Percentiles rank a stretch among this genome's conserved stretches.
Evolutionary conservation across 2,113 vertebrate genomes (phyloP).

Genomic region (Melanostigma gelatinosum): DNA sequence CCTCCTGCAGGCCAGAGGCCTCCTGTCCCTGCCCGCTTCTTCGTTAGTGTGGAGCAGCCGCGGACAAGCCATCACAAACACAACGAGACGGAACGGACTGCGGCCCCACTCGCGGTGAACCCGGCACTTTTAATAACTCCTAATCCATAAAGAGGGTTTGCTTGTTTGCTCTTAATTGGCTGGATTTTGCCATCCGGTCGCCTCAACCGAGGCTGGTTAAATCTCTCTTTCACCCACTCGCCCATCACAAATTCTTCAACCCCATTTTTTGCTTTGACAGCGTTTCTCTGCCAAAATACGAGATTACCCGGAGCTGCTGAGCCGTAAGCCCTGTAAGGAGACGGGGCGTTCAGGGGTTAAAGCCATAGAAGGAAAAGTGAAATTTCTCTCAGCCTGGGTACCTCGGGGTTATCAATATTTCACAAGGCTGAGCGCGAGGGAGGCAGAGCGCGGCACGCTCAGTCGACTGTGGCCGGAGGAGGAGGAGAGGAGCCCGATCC

Average conservation of each 20-base stretch:
- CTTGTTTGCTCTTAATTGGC: conserved; percentile 52
- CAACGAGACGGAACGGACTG: neutral
- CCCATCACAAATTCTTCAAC: conserved; percentile 33
- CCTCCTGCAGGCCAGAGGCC: conserved; percentile 56
- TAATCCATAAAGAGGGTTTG: conserved; percentile 59
- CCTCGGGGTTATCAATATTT: conserved; percentile 55
- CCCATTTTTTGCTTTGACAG: neutral
- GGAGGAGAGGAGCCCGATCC: neutral
- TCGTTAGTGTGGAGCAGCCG: conserved; percentile 17
- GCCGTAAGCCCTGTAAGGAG: neutral
- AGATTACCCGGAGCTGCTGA: conserved; percentile 33
- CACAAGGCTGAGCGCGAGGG: conserved; percentile 31
- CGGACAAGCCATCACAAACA: conserved; percentile 40
- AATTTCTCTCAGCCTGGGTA: neutral
- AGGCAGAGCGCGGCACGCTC: conserved; percentile 1
- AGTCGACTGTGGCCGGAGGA: neutral
- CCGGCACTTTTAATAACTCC: conserved; percentile 36
- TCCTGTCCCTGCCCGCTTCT: conserved; percentile 29
- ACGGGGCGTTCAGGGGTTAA: neutral
- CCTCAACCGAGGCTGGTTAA: conserved; percentile 3
- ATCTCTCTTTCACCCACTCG: conserved; percentile 7
- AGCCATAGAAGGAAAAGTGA: conserved; percentile 16
- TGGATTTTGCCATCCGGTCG: conserved; percentile 17
- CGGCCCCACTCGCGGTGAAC: neutral
- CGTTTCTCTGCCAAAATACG: conserved; percentile 35